Evolutionary conservation across 2,888 invertebrate species (phyloP), one percentile per base, ranked within the genome.

Genomic region (Drosophila quinaria): DNA sequence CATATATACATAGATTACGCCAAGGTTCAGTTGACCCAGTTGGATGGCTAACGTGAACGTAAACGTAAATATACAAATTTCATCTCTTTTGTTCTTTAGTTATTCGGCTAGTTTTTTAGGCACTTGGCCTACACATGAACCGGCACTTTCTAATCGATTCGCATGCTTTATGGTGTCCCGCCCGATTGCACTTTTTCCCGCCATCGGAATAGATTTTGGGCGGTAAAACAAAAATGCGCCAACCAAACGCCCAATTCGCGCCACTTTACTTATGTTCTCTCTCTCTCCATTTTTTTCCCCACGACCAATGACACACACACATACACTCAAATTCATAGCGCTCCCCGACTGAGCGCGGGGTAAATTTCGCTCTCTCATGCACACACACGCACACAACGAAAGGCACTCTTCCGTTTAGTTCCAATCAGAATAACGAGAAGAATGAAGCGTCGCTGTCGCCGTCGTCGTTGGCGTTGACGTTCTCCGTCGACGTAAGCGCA

Each of bases 241-340:
- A 87, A 85, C 82, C 58, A 81, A 89, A 87, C 78, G 85, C 78
- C 87, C 84, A 84, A 86, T 86, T 87, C 89, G 85, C 86, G 89
- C 87, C 89, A 87, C 80, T 87, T 87, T 85, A 65, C 49, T 62
- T 72, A 59, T 77, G 54, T 71, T 61, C 70, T 61, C 70, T 61
- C 70, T 61, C 70, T 78, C 67, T 78, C 71, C 71, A 70, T 66
- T 75, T 71, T 71, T 67, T 70, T 75, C 65, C 58, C 54, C 71
- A 60, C 51, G 56, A 39, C 64, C 70, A 78, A 52, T 70, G 67
- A 74, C 61, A 74, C 64, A 73, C 66, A 73, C 81, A 70, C 37
- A 62, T 39, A 74, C 41, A 59, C 44, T 17, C 35, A n/a, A 5
- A 44, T 8, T 5, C 22, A 44, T 44, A 9, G 3, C 37, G 41